Evolutionary conservation across 2,113 vertebrate genomes (phyloP), one percentile per base, ranked within the genome.

Genomic region (Excalfactoria chinensis): DNA sequence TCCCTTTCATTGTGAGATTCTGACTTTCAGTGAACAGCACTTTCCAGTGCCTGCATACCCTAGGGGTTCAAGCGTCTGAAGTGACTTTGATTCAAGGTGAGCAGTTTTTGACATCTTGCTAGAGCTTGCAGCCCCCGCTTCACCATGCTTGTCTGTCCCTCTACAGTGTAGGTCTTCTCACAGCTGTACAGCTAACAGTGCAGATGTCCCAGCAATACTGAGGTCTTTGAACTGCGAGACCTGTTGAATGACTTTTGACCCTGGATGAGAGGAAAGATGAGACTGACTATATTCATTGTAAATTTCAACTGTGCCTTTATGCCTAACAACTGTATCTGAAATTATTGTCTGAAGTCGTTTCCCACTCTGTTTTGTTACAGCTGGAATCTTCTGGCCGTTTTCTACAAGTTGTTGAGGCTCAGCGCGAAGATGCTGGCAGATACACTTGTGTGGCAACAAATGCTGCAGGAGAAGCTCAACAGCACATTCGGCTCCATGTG

Each of bases 361-460:
- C n/a, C 46, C 95, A n/a, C 64, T 95, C 85, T 98, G 72, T 95
- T 97, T 94, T 95, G 89, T 78, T 95, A 89, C 97, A 99, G 99
- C 97, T 99, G 97, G 98, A 99, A 95, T 98, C 98, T 37, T 98
- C 98, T 44, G 99, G 99, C 74, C 98, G 98, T 94, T 86, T 97
- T 82, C 97, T 99, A 35, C 98, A 98, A 46, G 96, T 99, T 86
- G 96, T 95, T 88, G 97, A 96, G 86, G 97, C 98, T 22, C 94
- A 97, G 94, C 95, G 97, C 1, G 98, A 98, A 86, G 98, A 99
- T 72, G 98, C 98, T 90, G 99, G 98, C 91, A 98, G 73, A 93
- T 99, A 99, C 88, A 99, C 98, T 18, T 99, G 99, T 62, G 98
- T 99, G 95, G 99, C 99, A 91, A 99, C 99, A 71, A 99, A 99